These are phyloP conservation scores for Alcis repandata DNA, from an alignment of 2,888 invertebrate species.

Conservation along the genomic window DNA sequence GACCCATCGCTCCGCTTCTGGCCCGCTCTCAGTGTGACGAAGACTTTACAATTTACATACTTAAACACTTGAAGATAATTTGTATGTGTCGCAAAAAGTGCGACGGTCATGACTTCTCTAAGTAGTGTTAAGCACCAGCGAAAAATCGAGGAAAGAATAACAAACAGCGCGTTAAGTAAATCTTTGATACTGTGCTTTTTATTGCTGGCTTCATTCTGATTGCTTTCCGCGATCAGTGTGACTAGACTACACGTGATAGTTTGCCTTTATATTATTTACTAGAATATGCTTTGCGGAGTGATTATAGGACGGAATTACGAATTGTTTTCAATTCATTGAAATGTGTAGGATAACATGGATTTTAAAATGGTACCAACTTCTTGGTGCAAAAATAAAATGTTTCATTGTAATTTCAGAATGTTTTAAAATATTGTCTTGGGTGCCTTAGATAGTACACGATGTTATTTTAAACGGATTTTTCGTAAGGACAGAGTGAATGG, in stretches of 20 bases:
- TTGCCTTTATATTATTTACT: too few relatives aligned
- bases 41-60: neutral
- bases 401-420: too few relatives aligned
- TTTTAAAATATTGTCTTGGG: too few relatives aligned
- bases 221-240: slow-evolving; percentile 8
- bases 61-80: slow-evolving; percentile 21
- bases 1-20: neutral
- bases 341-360: too few relatives aligned
- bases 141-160: slow-evolving; percentile 34
- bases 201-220: slow-evolving; percentile 12
- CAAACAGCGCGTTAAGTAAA: slow-evolving; percentile 24
- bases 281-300: too few relatives aligned
- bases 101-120: slow-evolving; percentile 24
- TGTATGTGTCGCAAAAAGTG: slow-evolving; percentile 33
- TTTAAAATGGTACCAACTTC: too few relatives aligned
- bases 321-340: too few relatives aligned
- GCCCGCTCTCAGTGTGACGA: slow-evolving; percentile 7
- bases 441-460: too few relatives aligned
- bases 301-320: too few relatives aligned
- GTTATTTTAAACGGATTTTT: too few relatives aligned
- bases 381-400: too few relatives aligned
- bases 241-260: neutral
- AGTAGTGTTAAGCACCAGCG: slow-evolving; percentile 22
- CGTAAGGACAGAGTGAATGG: too few relatives aligned
- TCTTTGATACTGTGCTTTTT: slow-evolving; percentile 4